Conservation (phyloP, 2,113 vertebrate genomes). For the Ailurus styani region DNA sequence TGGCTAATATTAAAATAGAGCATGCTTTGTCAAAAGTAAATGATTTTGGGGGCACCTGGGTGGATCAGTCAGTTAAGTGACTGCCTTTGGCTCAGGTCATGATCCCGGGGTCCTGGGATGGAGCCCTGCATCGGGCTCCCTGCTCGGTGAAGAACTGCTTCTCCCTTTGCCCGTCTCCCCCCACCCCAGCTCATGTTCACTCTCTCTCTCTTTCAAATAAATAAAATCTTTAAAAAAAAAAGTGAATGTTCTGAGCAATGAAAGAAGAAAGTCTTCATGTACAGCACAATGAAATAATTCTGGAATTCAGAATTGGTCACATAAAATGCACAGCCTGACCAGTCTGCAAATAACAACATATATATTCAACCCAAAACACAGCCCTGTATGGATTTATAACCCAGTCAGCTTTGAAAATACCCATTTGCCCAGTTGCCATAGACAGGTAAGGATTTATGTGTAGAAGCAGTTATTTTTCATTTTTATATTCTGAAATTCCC, state of each 20-base stretch:
- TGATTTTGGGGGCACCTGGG: neutral
- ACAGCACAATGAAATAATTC: neutral
- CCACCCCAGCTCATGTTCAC: neutral
- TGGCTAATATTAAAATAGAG: neutral
- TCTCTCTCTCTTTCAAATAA: neutral
- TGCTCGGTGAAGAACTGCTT: neutral
- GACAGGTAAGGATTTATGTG: constrained; percentile 51
- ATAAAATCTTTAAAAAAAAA: neutral
- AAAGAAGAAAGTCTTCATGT: constrained; percentile 20
- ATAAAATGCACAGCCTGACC: neutral
- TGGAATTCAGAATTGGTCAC: constrained; percentile 39
- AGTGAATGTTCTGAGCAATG: neutral
- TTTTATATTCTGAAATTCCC: constrained; percentile 45
- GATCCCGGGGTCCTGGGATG: neutral
- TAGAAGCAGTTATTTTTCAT: constrained; percentile 49
- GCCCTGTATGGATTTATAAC: constrained; percentile 31
- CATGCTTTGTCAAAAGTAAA: neutral
- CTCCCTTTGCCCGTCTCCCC: neutral
- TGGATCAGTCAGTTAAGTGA: neutral
- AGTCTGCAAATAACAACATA: neutral
- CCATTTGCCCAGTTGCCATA: constrained; percentile 24
- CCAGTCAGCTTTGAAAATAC: constrained; percentile 34
- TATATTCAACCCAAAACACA: constrained; percentile 9
- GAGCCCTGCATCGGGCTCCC: neutral
- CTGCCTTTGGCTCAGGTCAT: neutral